Conservation (phyloP, 2,888 invertebrate species). For the Thumatha senex region DNA sequence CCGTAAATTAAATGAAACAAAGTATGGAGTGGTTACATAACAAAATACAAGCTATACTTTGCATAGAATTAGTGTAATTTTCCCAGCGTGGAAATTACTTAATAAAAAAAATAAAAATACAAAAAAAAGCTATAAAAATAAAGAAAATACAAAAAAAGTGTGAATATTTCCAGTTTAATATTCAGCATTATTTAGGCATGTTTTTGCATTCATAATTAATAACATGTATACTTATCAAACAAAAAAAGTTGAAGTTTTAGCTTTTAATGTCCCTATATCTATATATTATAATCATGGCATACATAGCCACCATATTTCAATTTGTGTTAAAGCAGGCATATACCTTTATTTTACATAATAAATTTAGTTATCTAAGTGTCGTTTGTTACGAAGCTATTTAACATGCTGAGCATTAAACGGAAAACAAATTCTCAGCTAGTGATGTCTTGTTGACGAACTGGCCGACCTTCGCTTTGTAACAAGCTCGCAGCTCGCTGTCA, state of each 20-base stretch:
- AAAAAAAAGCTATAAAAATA: constrained; percentile 48
- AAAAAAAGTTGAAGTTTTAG: constrained; percentile 66
- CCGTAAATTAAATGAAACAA: constrained; percentile 80
- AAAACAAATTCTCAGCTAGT: constrained; percentile 80
- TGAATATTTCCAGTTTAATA: constrained; percentile 84
- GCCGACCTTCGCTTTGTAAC: constrained; percentile 79
- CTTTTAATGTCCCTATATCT: constrained; percentile 57
- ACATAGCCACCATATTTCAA: constrained; percentile 60
- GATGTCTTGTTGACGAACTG: constrained; percentile 80
- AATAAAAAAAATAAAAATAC: constrained; percentile 58
- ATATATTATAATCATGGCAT: constrained; percentile 68
- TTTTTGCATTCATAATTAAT: constrained; percentile 75
- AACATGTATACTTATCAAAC: constrained; percentile 67
- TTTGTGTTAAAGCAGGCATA: constrained; percentile 56
- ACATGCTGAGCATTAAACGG: constrained; percentile 83
- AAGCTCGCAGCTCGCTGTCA: no score
- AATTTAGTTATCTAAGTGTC: constrained; percentile 58
- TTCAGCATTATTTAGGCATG: constrained; percentile 82
- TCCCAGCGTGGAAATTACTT: constrained; percentile 87
- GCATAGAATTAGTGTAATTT: constrained; percentile 96
- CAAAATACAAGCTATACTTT: constrained; percentile 94
- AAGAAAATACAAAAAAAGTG: constrained; percentile 62
- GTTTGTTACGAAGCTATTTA: constrained; percentile 67
- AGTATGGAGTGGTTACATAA: constrained; percentile 82
- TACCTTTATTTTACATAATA: constrained; percentile 44